These are phyloP conservation scores for Meghimatium bilineatum DNA, from an alignment of 2,888 invertebrate species.

Conservation along the genomic window DNA sequence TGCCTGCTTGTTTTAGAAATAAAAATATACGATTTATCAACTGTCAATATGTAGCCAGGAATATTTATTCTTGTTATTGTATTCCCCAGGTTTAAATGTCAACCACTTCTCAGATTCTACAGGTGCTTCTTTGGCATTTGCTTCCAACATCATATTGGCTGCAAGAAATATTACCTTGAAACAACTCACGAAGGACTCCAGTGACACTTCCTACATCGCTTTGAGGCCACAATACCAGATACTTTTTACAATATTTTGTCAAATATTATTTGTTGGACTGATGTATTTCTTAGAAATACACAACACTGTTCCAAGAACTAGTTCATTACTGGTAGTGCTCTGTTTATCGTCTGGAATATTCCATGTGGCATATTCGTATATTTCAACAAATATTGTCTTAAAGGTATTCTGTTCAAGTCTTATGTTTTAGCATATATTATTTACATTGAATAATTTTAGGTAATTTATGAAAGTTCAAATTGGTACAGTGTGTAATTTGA, in stretches of 20 bases:
- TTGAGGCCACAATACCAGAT: neutral
- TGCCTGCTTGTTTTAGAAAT: no score
- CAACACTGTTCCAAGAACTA: neutral
- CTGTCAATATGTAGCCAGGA: no score
- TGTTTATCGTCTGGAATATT: constrained; percentile 47
- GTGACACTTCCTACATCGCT: neutral
- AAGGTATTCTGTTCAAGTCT: constrained; percentile 12
- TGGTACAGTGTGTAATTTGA: no score
- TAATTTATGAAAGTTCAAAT: no score
- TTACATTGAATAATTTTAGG: no score
- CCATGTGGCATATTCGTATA: constrained; percentile 57
- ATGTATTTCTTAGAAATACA: neutral
- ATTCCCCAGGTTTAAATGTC: neutral
- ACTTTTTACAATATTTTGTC: neutral
- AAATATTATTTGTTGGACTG: neutral
- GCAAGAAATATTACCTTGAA: constrained; percentile 56
- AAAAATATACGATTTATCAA: no score
- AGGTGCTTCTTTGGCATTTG: constrained; percentile 48
- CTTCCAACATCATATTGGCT: constrained; percentile 56
- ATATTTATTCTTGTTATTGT: no score
- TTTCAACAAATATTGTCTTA: constrained; percentile 54
- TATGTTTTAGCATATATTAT: no score
- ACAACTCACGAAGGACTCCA: constrained; percentile 2
- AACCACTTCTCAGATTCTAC: neutral
- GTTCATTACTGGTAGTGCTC: neutral